Evolutionary conservation across 1,140 invertebrate genomes (phyloP), one percentile per base, ranked within the genome.

Genomic region (Psilanteris sp.): DNA sequence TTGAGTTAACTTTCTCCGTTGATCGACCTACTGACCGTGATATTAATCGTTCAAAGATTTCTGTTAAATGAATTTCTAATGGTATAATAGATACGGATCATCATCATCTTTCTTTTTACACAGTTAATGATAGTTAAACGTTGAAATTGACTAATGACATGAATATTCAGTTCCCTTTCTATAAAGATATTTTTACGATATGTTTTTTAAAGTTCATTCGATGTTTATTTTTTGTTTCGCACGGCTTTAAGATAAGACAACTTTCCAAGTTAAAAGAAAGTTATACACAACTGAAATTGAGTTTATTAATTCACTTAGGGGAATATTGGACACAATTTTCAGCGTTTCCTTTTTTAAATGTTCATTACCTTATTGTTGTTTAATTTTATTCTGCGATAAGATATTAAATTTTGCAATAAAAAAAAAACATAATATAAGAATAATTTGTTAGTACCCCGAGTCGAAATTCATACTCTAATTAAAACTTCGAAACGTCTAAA

Each of bases 1-100:
- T 74, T 14, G 71, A 74, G 71, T 66, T 80, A 85, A 87, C 85
- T 86, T 86, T 87, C 85, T 85, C 84, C 79, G 81, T 64, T 84
- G 83, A 86, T 86, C 81, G 84, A 82, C 77, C 84, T 24, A 87
- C 83, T 87, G 80, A 86, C 85, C 85, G 80, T 81, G 78, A 87
- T 87, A 84, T 87, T 79, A 85, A 83, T 77, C 50, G 79, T 50
- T 80, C 54, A 44, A 79, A 83, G 75, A 84, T 84, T 81, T 85
- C 79, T 81, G 78, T 77, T 50, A 31, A 55, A 36, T 46, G 26
- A 76, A 76, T 68, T 72, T 76, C 70, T 75, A 67, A 61, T 70
- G 34, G 36, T 27, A 48, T 43, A 4, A 18, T 18, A 75, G 48
- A 62, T 68, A 55, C 44, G 16, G 24, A 1, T 31, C 11, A 59